Base-by-base conservation (phyloP, 2,797 vertebrate genomes). In the Varecia variegata region DNA sequence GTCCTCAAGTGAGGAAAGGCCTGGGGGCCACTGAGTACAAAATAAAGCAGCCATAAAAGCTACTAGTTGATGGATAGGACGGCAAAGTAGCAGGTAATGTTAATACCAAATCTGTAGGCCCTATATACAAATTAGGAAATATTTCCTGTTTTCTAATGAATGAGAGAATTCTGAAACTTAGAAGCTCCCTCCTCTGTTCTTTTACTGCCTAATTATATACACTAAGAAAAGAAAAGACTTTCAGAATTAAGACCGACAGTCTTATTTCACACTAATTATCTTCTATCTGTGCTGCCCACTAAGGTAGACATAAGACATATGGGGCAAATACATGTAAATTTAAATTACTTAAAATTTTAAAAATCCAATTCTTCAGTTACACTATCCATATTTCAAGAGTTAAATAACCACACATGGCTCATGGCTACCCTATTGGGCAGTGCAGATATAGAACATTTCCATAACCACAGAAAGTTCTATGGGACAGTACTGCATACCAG, bases 201-300 rank as follows among this genome's bases (percentile, higher is more conserved):
- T 50, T 81, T 27, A 76, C 0, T 3, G 35, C 62, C 52, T 71
- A 95, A 93, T 96, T 94, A 81, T 71, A 74, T 87, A 90, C 3
- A 50, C 0, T 18, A 68, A n/a, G 79, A 47, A 56, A 96, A 4
- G 1, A 74, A 6, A 32, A 71, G 27, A 50, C 0, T 12, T 93
- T 96, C 14, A 58, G n/a, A 56, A 40, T 87, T 92, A 95, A 97
- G 32, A 84, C 0, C 68, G 43, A 43, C 17, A 43, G 21, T 5
- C 71, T 81, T 5, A 8, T 30, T 94, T 96, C 14, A 74, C 35
- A 67, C 67, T 77, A 95, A 4, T 81, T 89, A 60, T 83, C 17
- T 82, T 50, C 20, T 96, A 1, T 10, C 27, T 56, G 5, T 71
- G 6, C 70, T 85, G 9, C 1, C 9, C 23, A 32, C 15, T 25